A percentile compares a stretch with the other conserved stretches of the same genome.
Conservation (phyloP, 2,113 vertebrate genomes). For the Datnioides undecimradiatus region DNA sequence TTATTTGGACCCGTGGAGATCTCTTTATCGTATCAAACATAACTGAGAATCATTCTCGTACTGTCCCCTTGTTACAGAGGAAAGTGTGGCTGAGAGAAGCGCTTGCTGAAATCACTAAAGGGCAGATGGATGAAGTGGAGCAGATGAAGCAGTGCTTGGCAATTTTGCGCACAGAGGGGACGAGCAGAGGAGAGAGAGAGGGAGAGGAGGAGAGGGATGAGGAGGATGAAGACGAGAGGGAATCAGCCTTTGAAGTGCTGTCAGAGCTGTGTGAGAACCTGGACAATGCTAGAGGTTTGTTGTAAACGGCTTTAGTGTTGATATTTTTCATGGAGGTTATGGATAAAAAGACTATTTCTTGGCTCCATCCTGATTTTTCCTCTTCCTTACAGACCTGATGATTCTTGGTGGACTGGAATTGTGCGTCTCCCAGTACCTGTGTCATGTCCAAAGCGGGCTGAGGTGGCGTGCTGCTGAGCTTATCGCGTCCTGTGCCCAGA, state of each 20-base stretch:
- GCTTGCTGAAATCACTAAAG: constrained; percentile 85
- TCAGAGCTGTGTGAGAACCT: constrained; percentile 92
- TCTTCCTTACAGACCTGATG: constrained; percentile 87
- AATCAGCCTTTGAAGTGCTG: constrained; percentile 87
- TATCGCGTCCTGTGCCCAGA: constrained; percentile 90
- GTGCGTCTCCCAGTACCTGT: constrained; percentile 85
- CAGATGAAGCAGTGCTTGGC: constrained; percentile 90
- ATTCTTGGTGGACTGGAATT: constrained; percentile 90
- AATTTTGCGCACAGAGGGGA: constrained; percentile 69
- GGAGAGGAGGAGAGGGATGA: constrained; percentile 65
- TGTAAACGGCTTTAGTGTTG: neutral
- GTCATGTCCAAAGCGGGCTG: constrained; percentile 83
- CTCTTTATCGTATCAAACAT: too few species aligned
- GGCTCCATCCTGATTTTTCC: neutral
- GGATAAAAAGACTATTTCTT: neutral
- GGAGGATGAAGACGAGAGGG: constrained; percentile 81
- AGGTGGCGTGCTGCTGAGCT: constrained; percentile 91
- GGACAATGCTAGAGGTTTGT: constrained; percentile 91
- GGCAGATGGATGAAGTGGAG: constrained; percentile 89
- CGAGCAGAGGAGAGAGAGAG: constrained; percentile 22
- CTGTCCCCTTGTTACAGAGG: constrained; percentile 75
- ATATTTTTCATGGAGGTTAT: neutral
- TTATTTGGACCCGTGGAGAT: neutral
- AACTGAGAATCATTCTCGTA: neutral
- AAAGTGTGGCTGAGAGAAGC: constrained; percentile 88